These are phyloP conservation scores for Agrochola litura DNA, from an alignment of 2,888 invertebrate genomes.

Conservation along the genomic window DNA sequence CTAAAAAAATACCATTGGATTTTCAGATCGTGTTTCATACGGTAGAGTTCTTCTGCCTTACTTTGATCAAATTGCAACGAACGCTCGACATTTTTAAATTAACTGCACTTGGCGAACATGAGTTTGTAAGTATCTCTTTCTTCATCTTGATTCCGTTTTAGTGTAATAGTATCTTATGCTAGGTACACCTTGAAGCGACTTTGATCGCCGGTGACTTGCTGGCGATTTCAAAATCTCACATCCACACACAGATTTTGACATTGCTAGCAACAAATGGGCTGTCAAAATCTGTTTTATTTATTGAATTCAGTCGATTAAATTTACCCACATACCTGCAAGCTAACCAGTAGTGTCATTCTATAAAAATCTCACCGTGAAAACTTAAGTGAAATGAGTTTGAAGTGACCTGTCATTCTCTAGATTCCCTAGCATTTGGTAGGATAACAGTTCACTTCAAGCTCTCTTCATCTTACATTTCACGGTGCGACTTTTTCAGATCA, in stretches of 20 bases:
- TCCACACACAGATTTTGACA: background rate
- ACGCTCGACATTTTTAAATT: background rate
- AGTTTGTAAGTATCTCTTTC: slow-evolving; percentile 11
- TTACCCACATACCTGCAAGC: too few species aligned
- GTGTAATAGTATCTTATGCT: background rate
- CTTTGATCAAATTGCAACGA: slow-evolving; percentile 25
- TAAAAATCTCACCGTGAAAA: too few species aligned
- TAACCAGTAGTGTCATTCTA: too few species aligned
- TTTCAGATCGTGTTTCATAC: slow-evolving; percentile 22
- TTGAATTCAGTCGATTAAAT: background rate
- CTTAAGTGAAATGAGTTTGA: too few species aligned
- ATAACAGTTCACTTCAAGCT: background rate
- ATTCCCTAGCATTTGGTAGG: too few species aligned
- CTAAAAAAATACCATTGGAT: background rate
- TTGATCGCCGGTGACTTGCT: background rate
- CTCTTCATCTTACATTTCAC: too few species aligned
- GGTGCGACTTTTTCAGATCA: too few species aligned
- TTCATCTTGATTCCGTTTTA: background rate
- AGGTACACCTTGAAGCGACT: background rate
- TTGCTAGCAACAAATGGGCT: background rate
- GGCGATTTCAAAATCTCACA: too few species aligned
- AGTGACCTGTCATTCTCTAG: too few species aligned
- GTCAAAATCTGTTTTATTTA: background rate
- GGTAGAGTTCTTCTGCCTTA: slow-evolving; percentile 14
- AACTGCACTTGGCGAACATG: background rate